phyloP scores from a whole-genome alignment of 2,113 vertebrate genomes.

The Eublepharis macularius region DNA sequence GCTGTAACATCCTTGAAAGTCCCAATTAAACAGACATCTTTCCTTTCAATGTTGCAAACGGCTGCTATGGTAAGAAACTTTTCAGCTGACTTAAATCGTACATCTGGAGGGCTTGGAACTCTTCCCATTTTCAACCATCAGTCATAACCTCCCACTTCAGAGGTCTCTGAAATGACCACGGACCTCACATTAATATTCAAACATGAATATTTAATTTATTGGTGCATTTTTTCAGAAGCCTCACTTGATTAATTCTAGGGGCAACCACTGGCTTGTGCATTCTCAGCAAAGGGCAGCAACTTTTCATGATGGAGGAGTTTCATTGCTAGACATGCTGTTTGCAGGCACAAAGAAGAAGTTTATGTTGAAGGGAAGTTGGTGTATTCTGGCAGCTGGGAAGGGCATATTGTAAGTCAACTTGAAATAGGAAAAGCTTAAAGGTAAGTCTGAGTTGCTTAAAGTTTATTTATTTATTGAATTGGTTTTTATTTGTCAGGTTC shows the following conservation, averaged over 20 bases:
- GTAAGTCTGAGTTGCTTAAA: too few species aligned
- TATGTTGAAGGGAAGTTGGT: too few species aligned
- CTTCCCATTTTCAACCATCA: constrained; percentile 1
- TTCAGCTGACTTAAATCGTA: constrained; percentile 32
- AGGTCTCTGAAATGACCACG: not conserved
- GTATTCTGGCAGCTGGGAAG: too few species aligned
- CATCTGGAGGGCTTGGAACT: not conserved
- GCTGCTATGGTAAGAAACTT: constrained; percentile 7
- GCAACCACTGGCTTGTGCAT: not conserved
- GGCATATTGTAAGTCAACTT: too few species aligned
- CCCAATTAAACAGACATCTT: constrained; percentile 53
- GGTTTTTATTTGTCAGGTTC: too few species aligned
- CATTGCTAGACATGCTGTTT: not conserved
- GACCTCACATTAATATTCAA: constrained; percentile 1
- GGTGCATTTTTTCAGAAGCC: not conserved
- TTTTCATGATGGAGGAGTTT: not conserved
- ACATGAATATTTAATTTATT: constrained; percentile 16
- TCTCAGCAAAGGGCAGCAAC: not conserved
- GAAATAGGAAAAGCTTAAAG: too few species aligned
- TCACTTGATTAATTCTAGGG: constrained; percentile 1
- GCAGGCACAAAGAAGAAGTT: too few species aligned
- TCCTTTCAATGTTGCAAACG: constrained; percentile 32
- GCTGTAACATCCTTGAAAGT: constrained; percentile 40
- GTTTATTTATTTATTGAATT: too few species aligned
- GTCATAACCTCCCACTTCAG: not conserved